phyloP scores from a whole-genome alignment of 1,140 invertebrate species.

The Cryptotermes secundus region DNA sequence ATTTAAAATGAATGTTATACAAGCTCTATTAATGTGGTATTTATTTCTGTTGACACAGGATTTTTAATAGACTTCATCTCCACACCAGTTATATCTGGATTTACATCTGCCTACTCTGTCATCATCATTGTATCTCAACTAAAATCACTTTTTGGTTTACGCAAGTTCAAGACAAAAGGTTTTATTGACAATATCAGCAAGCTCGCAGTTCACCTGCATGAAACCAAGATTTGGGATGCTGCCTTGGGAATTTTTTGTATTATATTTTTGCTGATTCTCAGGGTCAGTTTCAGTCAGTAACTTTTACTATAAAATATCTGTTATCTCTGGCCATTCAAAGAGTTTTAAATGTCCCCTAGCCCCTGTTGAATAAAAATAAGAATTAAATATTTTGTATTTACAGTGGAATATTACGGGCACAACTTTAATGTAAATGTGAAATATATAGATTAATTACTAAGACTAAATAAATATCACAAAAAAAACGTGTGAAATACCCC shows the following conservation, averaged over 20 bases:
- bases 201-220: constrained; percentile 57
- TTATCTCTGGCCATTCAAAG: too few relatives aligned
- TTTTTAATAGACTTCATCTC: constrained; percentile 94
- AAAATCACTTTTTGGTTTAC: constrained; percentile 76
- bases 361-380: too few relatives aligned
- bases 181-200: constrained; percentile 59
- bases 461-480: too few relatives aligned
- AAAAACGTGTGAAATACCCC: too few relatives aligned
- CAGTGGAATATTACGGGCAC: too few relatives aligned
- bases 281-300: constrained; percentile 53
- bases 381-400: too few relatives aligned
- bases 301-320: too few relatives aligned
- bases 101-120: constrained; percentile 88
- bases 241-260: constrained; percentile 65
- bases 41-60: constrained; percentile 57
- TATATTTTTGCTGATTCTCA: constrained; percentile 60
- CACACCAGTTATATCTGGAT: constrained; percentile 85
- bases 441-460: too few relatives aligned
- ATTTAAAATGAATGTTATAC: too few relatives aligned
- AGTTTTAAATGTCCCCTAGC: too few relatives aligned
- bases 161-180: constrained; percentile 59
- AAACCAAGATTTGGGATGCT: constrained; percentile 60
- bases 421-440: too few relatives aligned
- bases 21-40: too few relatives aligned
- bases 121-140: constrained; percentile 89